Percentiles rank a stretch among this genome's conserved stretches.
Evolutionary conservation across 1,140 invertebrate genomes (phyloP).

Genomic region (Saccostrea echinata): DNA sequence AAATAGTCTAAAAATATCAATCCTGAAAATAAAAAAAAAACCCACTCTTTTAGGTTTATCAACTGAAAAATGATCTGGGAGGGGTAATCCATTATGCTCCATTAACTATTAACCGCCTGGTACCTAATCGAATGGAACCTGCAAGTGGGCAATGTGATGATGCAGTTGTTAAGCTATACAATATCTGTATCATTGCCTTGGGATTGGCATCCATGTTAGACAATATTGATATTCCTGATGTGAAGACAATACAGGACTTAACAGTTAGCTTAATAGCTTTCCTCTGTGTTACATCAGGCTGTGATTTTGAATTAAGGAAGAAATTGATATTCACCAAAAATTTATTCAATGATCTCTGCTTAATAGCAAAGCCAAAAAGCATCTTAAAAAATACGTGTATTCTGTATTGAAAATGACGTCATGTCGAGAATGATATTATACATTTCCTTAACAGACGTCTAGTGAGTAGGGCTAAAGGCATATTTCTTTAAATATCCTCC

Average conservation of each 20-base stretch:
- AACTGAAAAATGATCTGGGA: neutral
- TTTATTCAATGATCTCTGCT: neutral
- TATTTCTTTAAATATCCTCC: too few relatives aligned
- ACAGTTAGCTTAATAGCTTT: neutral
- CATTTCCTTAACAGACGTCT: neutral
- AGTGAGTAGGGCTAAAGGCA: too few relatives aligned
- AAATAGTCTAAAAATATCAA: neutral
- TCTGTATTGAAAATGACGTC: neutral
- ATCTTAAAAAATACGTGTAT: neutral
- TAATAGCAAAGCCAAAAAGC: neutral
- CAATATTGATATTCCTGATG: neutral
- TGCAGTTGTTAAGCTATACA: neutral
- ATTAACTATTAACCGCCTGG: constrained; percentile 12
- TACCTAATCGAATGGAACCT: neutral
- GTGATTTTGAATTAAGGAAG: neutral
- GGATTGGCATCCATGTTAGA: neutral
- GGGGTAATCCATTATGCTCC: neutral
- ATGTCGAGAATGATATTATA: neutral
- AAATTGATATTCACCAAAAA: neutral
- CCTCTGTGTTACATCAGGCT: neutral
- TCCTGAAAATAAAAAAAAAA: neutral
- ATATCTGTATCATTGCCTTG: neutral
- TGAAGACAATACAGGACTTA: neutral
- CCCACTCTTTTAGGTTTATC: neutral
- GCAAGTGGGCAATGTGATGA: neutral